Evolutionary conservation across 2,113 vertebrate species (phyloP).

Genomic region (Chionodraco myersi): DNA sequence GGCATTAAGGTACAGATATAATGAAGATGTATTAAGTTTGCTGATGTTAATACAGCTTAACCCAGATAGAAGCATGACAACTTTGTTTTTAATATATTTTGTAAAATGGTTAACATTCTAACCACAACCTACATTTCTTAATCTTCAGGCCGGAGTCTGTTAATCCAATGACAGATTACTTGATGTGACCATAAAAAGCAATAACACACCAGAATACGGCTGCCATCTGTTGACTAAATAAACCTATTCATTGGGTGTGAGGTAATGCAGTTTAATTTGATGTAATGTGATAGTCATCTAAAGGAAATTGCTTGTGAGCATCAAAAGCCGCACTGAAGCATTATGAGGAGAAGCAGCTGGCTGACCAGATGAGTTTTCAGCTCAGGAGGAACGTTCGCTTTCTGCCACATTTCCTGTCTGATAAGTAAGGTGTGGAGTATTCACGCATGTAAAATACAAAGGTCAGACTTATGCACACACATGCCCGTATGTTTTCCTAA

Average conservation of each 20-base stretch:
- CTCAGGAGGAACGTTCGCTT: slow-evolving; percentile 40
- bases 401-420: slow-evolving; percentile 28
- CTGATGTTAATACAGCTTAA: not conserved
- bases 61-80: not conserved
- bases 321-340: slow-evolving; percentile 63
- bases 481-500: not conserved
- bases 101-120: not conserved
- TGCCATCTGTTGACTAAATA: slow-evolving; percentile 75
- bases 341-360: slow-evolving; percentile 76
- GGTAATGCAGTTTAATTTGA: slow-evolving; percentile 74
- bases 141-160: slow-evolving; percentile 10
- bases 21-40: not conserved
- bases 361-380: slow-evolving; percentile 66
- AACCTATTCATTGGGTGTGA: slow-evolving; percentile 66
- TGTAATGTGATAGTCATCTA: slow-evolving; percentile 77
- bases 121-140: not conserved
- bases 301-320: slow-evolving; percentile 76
- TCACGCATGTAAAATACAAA: slow-evolving; percentile 11
- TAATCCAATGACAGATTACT: slow-evolving; percentile 9
- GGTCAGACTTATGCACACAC: slow-evolving; percentile 1
- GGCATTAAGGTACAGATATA: not conserved
- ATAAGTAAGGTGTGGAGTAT: slow-evolving; percentile 45
- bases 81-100: not conserved
- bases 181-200: slow-evolving; percentile 28
- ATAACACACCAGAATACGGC: slow-evolving; percentile 49